Evolutionary conservation across 2,113 vertebrate genomes (phyloP).

Genomic region (Mola mola): DNA sequence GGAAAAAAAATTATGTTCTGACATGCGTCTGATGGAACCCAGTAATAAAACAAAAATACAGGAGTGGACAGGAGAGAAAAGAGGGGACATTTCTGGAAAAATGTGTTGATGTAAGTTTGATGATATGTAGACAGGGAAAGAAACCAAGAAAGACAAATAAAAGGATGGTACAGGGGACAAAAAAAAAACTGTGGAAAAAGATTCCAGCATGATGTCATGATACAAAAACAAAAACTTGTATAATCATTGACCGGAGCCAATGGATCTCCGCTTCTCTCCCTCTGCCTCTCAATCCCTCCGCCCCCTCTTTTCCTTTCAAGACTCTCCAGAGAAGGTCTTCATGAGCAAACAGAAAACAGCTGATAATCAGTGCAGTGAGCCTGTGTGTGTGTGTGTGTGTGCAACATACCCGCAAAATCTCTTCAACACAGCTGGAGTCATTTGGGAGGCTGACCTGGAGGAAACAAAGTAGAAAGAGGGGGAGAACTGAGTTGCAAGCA

Average conservation of each 20-base stretch:
- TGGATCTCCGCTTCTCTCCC: slow-evolving; percentile 14
- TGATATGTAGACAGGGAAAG: slow-evolving; percentile 33
- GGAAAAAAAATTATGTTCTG: slow-evolving; percentile 32
- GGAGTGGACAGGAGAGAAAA: not conserved
- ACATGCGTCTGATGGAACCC: slow-evolving; percentile 40
- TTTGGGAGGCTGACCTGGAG: slow-evolving; percentile 91
- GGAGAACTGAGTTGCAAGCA: not conserved
- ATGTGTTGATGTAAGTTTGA: slow-evolving; percentile 25
- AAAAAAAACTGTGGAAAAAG: slow-evolving; percentile 36
- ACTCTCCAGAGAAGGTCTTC: slow-evolving; percentile 47
- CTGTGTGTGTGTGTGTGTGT: slow-evolving; percentile 5
- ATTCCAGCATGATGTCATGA: slow-evolving; percentile 54
- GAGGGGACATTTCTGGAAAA: not conserved
- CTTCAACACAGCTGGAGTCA: slow-evolving; percentile 96
- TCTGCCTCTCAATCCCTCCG: not conserved
- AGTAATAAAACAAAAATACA: slow-evolving; percentile 7
- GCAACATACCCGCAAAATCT: slow-evolving; percentile 93
- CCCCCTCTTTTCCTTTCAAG: slow-evolving; percentile 14
- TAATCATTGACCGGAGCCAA: slow-evolving; percentile 55
- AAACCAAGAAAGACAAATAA: slow-evolving; percentile 4
- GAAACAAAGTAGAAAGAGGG: slow-evolving; percentile 56
- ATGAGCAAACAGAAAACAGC: slow-evolving; percentile 67
- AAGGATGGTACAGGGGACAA: slow-evolving; percentile 10
- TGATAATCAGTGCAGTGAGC: slow-evolving; percentile 65
- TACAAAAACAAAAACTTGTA: slow-evolving; percentile 31